A percentile compares a stretch with the other conserved stretches of the same genome.
These are phyloP conservation scores for Rhamnusium bicolor DNA, from an alignment of 2,888 invertebrate genomes.

Conservation along the genomic window DNA sequence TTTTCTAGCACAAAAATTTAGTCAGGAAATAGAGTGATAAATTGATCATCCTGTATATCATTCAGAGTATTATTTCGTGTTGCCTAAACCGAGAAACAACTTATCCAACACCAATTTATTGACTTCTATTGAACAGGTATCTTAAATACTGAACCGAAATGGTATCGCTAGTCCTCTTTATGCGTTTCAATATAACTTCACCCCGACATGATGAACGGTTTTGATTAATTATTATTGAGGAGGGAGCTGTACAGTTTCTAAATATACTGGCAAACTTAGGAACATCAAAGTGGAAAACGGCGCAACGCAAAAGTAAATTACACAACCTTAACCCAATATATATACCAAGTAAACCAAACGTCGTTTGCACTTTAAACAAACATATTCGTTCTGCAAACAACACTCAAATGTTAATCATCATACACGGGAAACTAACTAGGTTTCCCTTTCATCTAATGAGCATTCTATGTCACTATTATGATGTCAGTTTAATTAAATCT, in stretches of 20 bases:
- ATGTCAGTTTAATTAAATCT: slow-evolving; percentile 12
- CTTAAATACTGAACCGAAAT: not conserved
- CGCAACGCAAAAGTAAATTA: slow-evolving; percentile 19
- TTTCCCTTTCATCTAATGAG: slow-evolving; percentile 20
- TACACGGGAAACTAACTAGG: slow-evolving; percentile 4
- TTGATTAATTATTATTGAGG: slow-evolving; percentile 13
- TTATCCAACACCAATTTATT: not conserved
- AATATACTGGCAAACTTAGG: not conserved
- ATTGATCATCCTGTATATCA: too few relatives aligned
- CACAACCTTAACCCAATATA: slow-evolving; percentile 21
- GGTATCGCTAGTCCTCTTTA: not conserved
- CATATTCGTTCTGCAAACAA: slow-evolving; percentile 18
- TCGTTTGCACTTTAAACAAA: slow-evolving; percentile 9
- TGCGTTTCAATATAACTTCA: not conserved
- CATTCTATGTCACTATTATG: not conserved
- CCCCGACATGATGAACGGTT: not conserved
- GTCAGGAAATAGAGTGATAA: too few relatives aligned
- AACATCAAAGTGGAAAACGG: slow-evolving; percentile 21
- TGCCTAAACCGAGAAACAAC: not conserved
- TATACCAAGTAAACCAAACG: slow-evolving; percentile 18
- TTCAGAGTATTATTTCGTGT: too few relatives aligned
- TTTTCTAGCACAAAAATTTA: too few relatives aligned
- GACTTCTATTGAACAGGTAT: not conserved
- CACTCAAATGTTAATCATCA: slow-evolving; percentile 22
- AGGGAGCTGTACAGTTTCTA: slow-evolving; percentile 3